Base-by-base conservation (phyloP, 2,113 vertebrate genomes). In the Archocentrus centrarchus region DNA sequence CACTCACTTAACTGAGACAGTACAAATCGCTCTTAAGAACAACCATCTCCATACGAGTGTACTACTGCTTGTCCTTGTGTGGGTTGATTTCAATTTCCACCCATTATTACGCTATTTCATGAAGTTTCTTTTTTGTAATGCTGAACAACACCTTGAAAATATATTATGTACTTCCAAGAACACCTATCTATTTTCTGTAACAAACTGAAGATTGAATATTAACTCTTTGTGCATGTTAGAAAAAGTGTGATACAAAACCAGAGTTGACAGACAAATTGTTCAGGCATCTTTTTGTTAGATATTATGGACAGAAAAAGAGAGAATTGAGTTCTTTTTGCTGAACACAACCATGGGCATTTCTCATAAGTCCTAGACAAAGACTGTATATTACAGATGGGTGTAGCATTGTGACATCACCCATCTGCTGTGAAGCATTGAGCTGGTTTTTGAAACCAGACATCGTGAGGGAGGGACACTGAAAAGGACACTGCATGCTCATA, bases 1-100 rank as follows among this genome's bases (percentile, higher is more conserved):
- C 32, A 79, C 55, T 82, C 80, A 64, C 66, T 88, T 80, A 68
- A 64, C 76, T n/a, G 77, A 79, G 68, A 64, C 22, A 1, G n/a
- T 60, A 18, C 50, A 77, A 64, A 86, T 87, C 17, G 41, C 53
- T 39, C 35, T 77, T 39, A 59, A 75, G 37, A 58, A 37, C 57
- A 50, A 18, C 47, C 17, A 1, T 7, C 15, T 76, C 11, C 20
- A 22, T 82, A 80, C 24, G 2, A 50, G 27, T 66, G 14, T 39
- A 8, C 8, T 77, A 11, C 10, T 30, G 15, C 20, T 59, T 20
- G 6, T 79, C 32, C 22, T 59, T 5, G 5, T 53, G 10, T 15
- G 5, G 15, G 24, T 57, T 77, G 37, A 73, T 73, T 85, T 66
- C 2, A 13, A 86, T 86, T 64, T 4, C 13, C 59, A 53, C 14